Base-by-base conservation (phyloP, 2,113 vertebrate species). In the Pedionomus torquatus region DNA sequence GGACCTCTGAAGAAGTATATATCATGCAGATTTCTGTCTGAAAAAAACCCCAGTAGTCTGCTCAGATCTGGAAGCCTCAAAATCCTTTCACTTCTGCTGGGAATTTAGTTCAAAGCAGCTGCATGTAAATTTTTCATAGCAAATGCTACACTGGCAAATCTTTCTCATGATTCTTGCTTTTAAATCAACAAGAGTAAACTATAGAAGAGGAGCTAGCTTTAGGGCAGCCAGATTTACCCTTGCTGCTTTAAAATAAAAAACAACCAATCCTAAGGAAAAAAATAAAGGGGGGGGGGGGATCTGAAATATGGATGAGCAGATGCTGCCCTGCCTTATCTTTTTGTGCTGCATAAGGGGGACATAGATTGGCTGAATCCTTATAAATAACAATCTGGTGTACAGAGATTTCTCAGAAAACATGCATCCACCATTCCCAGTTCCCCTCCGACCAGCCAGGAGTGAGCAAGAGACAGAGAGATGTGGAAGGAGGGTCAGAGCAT, bases 51-150 rank as follows among this genome's bases (percentile, higher is more conserved):
- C 79, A 95, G 90, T 64, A 96, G 92, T 76, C 76, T 93, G 83
- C 85, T 79, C 89, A 90, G 65, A 96, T 89, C 86, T 89, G 69
- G 70, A 96, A 92, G 87, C 66, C 76, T 96, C 77, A 83, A 94
- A 94, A 97, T 96, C 83, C 66, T 93, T 93, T 63, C 55, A 91
- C 87, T 95, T 95, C 97, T 95, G 77, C 85, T 89, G 90, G 95
- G 96, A 96, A 95, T 96, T 95, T 51, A 95, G 93, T 96, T 97
- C 91, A 96, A 96, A 96, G 88, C 93, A 96, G 93, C 71, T 96
- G 84, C 88, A 87, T 89, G 69, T 83, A 85, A 83, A 94, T 96
- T 87, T 77, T 90, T 66, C 92, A 93, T 30, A 90, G 87, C 82
- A 90, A 95, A 91, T 68, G 79, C 61, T 89, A 93, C 0, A 4